Conservation (phyloP, 2,888 invertebrate genomes). For the Temnothorax unifasciatus region DNA sequence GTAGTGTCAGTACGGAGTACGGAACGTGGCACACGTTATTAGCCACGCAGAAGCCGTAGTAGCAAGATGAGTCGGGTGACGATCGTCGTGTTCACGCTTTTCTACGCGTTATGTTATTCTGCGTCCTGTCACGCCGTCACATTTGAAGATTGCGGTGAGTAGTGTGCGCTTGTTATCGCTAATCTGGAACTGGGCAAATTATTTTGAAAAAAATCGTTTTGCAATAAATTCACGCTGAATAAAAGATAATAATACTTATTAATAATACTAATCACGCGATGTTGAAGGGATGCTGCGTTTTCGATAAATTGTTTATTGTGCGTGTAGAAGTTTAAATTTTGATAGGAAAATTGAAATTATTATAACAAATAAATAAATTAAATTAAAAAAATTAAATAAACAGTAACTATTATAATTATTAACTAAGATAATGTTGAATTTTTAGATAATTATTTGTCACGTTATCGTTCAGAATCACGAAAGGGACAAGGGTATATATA, state of each 20-base stretch:
- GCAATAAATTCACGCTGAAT: neutral
- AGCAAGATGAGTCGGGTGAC: slow-evolving; percentile 1
- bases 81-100: neutral
- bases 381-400: neutral
- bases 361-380: slow-evolving; percentile 21
- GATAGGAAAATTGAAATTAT: neutral
- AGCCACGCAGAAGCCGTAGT: neutral
- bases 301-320: neutral
- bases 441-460: neutral
- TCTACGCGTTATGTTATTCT: neutral
- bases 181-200: neutral
- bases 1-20: neutral
- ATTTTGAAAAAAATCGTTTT: no score
- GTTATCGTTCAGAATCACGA: neutral
- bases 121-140: neutral
- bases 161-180: neutral
- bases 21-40: neutral
- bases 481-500: neutral
- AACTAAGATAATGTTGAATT: neutral
- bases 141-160: slow-evolving; percentile 11
- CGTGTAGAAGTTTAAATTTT: no score
- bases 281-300: neutral
- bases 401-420: neutral
- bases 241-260: neutral
- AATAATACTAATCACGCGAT: neutral